These are phyloP conservation scores for Alosa sapidissima DNA, from an alignment of 2,797 vertebrate species.

Conservation along the genomic window DNA sequence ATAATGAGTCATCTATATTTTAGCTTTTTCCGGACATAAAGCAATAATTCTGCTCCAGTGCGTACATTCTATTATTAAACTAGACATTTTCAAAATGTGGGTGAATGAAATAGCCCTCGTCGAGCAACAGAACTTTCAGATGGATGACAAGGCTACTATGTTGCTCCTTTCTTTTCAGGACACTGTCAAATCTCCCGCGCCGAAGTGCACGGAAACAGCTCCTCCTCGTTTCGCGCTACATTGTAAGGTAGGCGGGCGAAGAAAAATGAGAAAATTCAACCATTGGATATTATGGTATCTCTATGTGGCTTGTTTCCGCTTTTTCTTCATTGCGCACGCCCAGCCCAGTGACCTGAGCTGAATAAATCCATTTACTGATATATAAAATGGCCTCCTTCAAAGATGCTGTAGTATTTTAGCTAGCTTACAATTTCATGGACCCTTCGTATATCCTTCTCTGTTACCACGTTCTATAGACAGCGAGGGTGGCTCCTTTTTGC, in stretches of 20 bases:
- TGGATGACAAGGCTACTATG: not conserved
- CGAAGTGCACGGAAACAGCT: constrained; percentile 51
- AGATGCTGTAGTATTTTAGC: constrained; percentile 57
- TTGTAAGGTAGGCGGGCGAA: constrained; percentile 62
- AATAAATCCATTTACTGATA: constrained; percentile 75
- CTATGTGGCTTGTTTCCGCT: constrained; percentile 64
- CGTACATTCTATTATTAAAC: no score
- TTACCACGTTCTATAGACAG: constrained; percentile 60
- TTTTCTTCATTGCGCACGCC: constrained; percentile 66
- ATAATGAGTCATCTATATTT: no score
- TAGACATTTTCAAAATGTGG: no score
- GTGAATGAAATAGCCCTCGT: no score
- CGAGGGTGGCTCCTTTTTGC: constrained; percentile 51
- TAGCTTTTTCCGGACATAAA: no score
- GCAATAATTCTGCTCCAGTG: no score
- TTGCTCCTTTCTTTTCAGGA: not conserved
- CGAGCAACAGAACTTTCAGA: not conserved
- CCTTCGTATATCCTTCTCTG: constrained; percentile 35
- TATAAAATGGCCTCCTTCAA: constrained; percentile 78
- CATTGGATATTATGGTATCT: constrained; percentile 61
- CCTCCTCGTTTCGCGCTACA: constrained; percentile 64
- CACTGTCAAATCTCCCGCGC: constrained; percentile 59
- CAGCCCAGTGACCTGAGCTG: constrained; percentile 65
- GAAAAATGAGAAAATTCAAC: constrained; percentile 37
- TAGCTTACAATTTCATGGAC: constrained; percentile 12